Evolutionary conservation across 1,140 invertebrate genomes (phyloP).

Genomic region (Procambarus virginalis): DNA sequence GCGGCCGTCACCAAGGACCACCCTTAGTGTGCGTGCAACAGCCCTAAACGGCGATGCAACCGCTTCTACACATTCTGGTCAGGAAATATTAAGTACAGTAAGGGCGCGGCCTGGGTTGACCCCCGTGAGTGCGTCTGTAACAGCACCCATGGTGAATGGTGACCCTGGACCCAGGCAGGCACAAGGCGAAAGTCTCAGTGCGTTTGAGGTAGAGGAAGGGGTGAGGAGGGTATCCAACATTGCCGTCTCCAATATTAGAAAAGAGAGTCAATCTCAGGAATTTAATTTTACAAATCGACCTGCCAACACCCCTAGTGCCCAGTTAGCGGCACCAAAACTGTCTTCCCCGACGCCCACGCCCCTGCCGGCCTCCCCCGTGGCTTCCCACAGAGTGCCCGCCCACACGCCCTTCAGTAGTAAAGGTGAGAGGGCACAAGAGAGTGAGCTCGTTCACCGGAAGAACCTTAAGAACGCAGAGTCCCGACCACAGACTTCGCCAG

Average conservation of each 20-base stretch:
- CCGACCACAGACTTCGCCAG: background rate
- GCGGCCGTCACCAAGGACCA: constrained; percentile 40
- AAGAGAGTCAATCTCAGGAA: constrained; percentile 79
- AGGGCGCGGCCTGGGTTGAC: constrained; percentile 53
- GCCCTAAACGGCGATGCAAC: constrained; percentile 42
- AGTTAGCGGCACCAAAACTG: constrained; percentile 11
- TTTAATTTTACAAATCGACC: constrained; percentile 76
- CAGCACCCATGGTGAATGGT: constrained; percentile 62
- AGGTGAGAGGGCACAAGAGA: constrained; percentile 36
- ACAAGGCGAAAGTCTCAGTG: constrained; percentile 51
- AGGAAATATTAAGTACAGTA: constrained; percentile 14
- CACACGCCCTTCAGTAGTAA: constrained; percentile 39
- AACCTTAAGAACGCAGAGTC: constrained; percentile 65
- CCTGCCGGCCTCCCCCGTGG: constrained; percentile 49
- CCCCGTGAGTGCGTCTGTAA: constrained; percentile 60
- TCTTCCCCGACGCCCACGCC: constrained; percentile 54
- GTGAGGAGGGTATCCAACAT: constrained; percentile 77
- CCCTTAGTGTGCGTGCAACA: constrained; percentile 45
- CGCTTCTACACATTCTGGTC: background rate
- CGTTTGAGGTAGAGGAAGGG: constrained; percentile 67
- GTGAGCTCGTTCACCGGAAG: constrained; percentile 58
- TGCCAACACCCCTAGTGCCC: background rate
- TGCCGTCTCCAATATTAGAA: constrained; percentile 81
- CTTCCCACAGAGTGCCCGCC: constrained; percentile 45
- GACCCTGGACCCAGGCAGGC: constrained; percentile 32